These are phyloP conservation scores for Elachura formosa DNA, from an alignment of 2,113 vertebrate genomes.

Conservation along the genomic window DNA sequence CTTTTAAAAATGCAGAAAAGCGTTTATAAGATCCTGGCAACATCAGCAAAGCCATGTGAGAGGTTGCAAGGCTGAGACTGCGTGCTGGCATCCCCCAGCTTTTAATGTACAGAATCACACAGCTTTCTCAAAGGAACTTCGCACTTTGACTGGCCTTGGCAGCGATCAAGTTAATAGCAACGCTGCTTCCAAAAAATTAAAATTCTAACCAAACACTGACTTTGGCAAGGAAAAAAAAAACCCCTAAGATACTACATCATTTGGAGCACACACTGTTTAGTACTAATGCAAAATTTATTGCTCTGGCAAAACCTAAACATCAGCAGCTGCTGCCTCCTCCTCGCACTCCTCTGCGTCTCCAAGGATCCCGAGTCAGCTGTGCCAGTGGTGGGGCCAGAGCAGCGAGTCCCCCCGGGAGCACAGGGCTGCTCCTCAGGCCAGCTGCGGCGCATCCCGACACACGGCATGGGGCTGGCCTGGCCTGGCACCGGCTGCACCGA, in stretches of 20 bases:
- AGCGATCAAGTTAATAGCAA: constrained; percentile 21
- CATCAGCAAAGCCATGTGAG: not conserved
- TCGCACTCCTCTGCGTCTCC: not conserved
- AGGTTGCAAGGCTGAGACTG: not conserved
- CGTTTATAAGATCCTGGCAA: not conserved
- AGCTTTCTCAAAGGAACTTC: constrained; percentile 37
- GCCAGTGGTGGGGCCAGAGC: constrained; percentile 1
- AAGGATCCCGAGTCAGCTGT: not conserved
- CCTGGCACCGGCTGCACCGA: too few species aligned
- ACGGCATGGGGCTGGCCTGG: too few species aligned
- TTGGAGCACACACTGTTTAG: constrained; percentile 4
- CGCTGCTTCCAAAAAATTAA: constrained; percentile 9
- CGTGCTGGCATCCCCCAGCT: not conserved
- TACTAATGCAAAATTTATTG: not conserved
- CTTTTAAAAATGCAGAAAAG: not conserved
- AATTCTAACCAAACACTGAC: constrained; percentile 2
- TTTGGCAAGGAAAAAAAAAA: not conserved
- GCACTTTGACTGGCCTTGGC: constrained; percentile 49
- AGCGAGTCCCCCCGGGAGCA: not conserved
- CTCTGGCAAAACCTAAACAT: not conserved
- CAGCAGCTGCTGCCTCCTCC: constrained; percentile 41
- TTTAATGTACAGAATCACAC: not conserved
- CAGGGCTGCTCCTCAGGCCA: not conserved
- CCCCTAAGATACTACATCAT: constrained; percentile 10
- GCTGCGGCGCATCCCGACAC: too few species aligned